Base-by-base conservation (phyloP, 2,888 invertebrate species). In the Eristalis arbustorum region DNA sequence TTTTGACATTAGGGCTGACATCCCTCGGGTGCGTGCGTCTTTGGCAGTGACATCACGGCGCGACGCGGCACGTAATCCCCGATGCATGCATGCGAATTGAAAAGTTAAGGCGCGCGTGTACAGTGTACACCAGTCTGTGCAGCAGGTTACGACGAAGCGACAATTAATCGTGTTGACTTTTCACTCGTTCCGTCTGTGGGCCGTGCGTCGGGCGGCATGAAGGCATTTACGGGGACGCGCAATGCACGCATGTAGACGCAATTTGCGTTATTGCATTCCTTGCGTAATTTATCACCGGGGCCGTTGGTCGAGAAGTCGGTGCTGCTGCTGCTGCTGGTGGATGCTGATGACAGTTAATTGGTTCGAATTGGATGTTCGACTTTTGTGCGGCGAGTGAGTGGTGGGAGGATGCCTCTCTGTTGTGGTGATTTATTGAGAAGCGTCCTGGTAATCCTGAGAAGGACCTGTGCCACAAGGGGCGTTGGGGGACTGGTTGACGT, bases 131-230 rank as follows among this genome's bases (percentile, higher is more conserved):
- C 25, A 56, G 8, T n/a, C n/a, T n/a, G n/a, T n/a, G n/a, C n/a
- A n/a, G n/a, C n/a, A 18, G 22, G 23, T 37, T 71, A 72, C 23
- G 18, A 72, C 23, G 18, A 49, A 49, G 57, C 57, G 59, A 75
- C 84, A 71, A 79, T 84, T 80, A 76, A 77, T 81, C 77, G 77
- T 76, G 76, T 76, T 77, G 68, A 73, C 42, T 76, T 76, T 40
- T 25, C 42, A 72, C 56, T 25, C 59, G 13, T n/a, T 59, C 13
- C 3, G 57, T 11, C 40, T 25, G 18, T 22, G 57, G 22, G 10
- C 5, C 40, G 76, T 63, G 57, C 23, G 22, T 74, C 14, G 42
- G 28, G 18, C 8, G 62, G 67, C 68, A 79, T 57, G 67, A 57
- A 62, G 57, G 42, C 61, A 31, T 68, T 77, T 72, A 37, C 61